Evolutionary conservation across 2,888 invertebrate species (phyloP).

Genomic region (Cyclophora albipunctata): DNA sequence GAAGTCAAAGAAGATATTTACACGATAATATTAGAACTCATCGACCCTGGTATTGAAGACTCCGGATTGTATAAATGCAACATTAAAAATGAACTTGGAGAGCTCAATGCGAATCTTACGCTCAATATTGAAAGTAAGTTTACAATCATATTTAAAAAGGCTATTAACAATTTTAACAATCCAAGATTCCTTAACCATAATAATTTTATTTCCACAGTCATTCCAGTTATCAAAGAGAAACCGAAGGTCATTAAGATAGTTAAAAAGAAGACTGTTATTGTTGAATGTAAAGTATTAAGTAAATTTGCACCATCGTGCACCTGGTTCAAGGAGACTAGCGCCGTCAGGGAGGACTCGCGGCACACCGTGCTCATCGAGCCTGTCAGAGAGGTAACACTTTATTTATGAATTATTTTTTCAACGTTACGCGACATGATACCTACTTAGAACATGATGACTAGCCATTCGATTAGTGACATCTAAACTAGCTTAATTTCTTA

Average conservation of each 20-base stretch:
- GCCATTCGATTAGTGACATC: no score
- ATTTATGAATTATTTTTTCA: neutral
- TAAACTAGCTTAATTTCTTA: no score
- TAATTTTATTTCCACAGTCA: conserved; percentile 74
- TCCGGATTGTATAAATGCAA: conserved; percentile 99
- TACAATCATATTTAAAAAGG: neutral
- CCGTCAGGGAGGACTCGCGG: conserved; percentile 84
- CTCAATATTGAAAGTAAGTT: conserved; percentile 97
- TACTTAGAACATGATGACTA: no score
- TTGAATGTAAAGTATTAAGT: conserved; percentile 95
- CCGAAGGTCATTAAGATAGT: conserved; percentile 93
- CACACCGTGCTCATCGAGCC: conserved; percentile 86
- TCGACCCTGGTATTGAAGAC: conserved; percentile 94
- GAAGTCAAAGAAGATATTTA: conserved; percentile 87
- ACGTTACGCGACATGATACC: no score
- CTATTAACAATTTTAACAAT: neutral
- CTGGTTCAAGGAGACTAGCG: conserved; percentile 92
- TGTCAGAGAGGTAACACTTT: conserved; percentile 80
- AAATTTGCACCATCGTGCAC: conserved; percentile 94
- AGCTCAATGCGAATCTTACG: conserved; percentile 97
- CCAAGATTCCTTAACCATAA: neutral
- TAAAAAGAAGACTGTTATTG: conserved; percentile 93
- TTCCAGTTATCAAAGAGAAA: conserved; percentile 94
- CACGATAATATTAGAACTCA: conserved; percentile 89
- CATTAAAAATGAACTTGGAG: conserved; percentile 96